Evolutionary conservation across 37 sponge, comb jelly and placozoan species (phyloP).

Genomic region (Cliona cf. orientalis): DNA sequence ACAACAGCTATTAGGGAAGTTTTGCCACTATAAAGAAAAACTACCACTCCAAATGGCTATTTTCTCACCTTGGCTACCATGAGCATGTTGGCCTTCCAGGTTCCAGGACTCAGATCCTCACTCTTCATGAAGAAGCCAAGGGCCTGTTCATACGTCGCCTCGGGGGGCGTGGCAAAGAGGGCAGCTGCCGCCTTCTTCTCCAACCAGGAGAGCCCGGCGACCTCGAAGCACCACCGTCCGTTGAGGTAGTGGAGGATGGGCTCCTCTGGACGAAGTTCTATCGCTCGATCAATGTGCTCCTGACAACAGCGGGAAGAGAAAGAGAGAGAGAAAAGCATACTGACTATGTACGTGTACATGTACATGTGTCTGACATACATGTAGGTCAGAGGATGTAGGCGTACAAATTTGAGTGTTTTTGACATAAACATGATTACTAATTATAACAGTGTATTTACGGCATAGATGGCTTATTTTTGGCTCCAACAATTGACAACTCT

Average conservation of each 20-base stretch:
- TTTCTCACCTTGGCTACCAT: constrained; percentile 71
- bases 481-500: too few species aligned
- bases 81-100: constrained; percentile 63
- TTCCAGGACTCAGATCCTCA: constrained; percentile 45
- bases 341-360: neutral
- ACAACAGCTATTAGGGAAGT: neutral
- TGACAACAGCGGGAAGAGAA: constrained; percentile 11
- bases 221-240: constrained; percentile 76
- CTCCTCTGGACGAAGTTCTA: constrained; percentile 44
- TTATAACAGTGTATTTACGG: too few species aligned
- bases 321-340: neutral
- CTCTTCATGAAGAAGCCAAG: constrained; percentile 61
- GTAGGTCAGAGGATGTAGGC: too few species aligned
- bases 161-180: constrained; percentile 63
- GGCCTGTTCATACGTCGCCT: constrained; percentile 52
- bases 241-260: constrained; percentile 49
- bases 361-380: too few species aligned
- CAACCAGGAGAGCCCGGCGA: constrained; percentile 73
- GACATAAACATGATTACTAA: too few species aligned
- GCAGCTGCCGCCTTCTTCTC: constrained; percentile 77
- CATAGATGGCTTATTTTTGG: too few species aligned
- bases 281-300: constrained; percentile 79
- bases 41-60: neutral
- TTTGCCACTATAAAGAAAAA: neutral
- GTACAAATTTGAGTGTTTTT: too few species aligned